Conservation (phyloP, 1,140 invertebrate genomes). For the Apis cerana region DNA sequence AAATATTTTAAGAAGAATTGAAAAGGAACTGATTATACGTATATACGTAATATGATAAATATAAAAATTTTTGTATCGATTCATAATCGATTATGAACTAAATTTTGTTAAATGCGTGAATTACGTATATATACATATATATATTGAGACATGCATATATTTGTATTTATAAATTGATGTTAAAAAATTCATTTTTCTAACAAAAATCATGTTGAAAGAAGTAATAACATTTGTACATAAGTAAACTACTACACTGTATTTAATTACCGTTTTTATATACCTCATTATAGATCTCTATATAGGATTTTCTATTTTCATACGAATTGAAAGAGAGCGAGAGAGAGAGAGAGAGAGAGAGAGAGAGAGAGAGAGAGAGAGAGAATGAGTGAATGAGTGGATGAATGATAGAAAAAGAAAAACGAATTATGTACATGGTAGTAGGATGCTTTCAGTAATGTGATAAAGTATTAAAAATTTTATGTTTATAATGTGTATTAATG, state of each 20-base stretch:
- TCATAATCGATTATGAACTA: conserved; percentile 1
- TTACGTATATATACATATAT: conserved; percentile 5
- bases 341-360: background rate
- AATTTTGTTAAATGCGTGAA: background rate
- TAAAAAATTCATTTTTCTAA: background rate
- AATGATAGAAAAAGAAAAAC: background rate
- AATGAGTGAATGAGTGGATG: background rate
- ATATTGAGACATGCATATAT: background rate
- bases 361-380: background rate
- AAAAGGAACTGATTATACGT: background rate
- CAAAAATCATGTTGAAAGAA: conserved; percentile 18
- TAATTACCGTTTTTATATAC: conserved; percentile 61
- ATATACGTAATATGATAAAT: background rate
- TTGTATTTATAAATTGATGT: conserved; percentile 30
- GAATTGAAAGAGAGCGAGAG: background rate
- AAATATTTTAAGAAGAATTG: background rate
- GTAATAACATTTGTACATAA: conserved; percentile 42
- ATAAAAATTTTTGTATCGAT: background rate
- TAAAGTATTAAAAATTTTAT: conserved; percentile 48
- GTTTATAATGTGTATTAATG: conserved; percentile 60
- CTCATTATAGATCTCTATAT: conserved; percentile 60
- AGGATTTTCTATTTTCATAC: conserved; percentile 71
- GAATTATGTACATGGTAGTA: conserved; percentile 50
- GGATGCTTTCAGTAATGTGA: conserved; percentile 57
- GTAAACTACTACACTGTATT: conserved; percentile 43